Base-by-base conservation (phyloP, 2,888 invertebrate genomes). In the Xestobium rufovillosum region DNA sequence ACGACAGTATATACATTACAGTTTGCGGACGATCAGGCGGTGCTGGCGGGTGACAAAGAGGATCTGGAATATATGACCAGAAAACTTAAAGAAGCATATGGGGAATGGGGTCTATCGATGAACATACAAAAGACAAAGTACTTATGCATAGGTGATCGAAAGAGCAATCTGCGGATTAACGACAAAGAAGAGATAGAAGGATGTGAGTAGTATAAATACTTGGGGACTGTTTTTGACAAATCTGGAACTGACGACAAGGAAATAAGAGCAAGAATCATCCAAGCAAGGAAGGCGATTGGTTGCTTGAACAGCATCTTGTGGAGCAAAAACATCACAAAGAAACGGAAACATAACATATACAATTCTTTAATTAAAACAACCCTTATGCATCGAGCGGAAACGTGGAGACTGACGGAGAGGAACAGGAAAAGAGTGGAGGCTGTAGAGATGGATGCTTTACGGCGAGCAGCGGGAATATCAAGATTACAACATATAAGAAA, bases 401-500 rank as follows among this genome's bases (percentile, higher is more conserved):
- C 31, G 11, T 42, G 39, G 36, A 31, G 36, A 28, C 29, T 19
- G 23, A 37, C 30, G 14, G 39, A 36, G 11, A 26, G 14, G n/a
- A 34, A 36, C 19, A 36, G 19, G 26, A 39, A 15, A 28, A 36
- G 26, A 25, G 17, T 40, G 26, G 32, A 25, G 30, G 39, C 42
- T 10, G 14, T 36, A n/a, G 34, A 39, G 26, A 36, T 39, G 39
- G 33, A 39, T 19, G 42, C 29, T 13, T 29, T 36, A n/a, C 27
- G 33, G 28, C 15, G 35, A 26, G 35, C 31, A 4, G 38, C 30
- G 9, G 25, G 32, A 30, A 40, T 42, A 34, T 39, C 39, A 8
- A 23, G 31, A 29, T 23, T 23, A 26, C 36, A 37, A 17, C 28
- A 34, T 12, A 28, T 34, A 27, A 10, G 26, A 15, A 36, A 40